Evolutionary conservation across 2,113 vertebrate genomes (phyloP).

Genomic region (Orcinus orca): DNA sequence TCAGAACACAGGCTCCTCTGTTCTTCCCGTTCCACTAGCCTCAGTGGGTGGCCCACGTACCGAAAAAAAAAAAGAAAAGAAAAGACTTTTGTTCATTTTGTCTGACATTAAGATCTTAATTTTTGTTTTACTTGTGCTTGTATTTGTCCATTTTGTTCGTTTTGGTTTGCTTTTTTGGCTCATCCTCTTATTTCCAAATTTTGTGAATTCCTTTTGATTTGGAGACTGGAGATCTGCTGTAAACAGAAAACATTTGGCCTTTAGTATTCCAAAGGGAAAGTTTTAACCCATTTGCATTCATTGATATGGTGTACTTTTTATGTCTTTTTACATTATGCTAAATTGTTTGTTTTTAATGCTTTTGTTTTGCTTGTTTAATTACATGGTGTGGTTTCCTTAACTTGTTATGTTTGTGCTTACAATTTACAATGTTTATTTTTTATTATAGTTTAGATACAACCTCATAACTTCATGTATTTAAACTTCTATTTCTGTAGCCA

Average conservation of each 20-base stretch:
- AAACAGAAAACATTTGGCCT: background rate
- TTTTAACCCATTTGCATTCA: background rate
- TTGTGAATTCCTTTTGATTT: background rate
- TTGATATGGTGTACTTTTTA: background rate
- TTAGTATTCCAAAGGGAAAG: background rate
- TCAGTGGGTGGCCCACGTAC: background rate
- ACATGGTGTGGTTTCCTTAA: background rate
- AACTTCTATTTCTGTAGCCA: background rate
- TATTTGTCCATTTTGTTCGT: background rate
- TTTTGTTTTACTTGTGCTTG: background rate
- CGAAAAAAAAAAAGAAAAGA: too few species aligned
- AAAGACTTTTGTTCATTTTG: background rate
- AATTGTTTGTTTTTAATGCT: background rate
- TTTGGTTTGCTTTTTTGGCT: background rate
- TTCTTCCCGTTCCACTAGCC: background rate
- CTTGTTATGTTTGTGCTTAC: background rate
- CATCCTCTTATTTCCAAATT: background rate
- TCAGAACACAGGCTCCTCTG: background rate
- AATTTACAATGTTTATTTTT: slow-evolving; percentile 3
- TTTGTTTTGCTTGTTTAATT: background rate
- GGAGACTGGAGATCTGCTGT: background rate
- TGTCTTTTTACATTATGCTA: background rate
- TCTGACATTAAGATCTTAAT: background rate
- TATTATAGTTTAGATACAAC: background rate
- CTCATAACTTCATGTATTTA: background rate